phyloP scores from a whole-genome alignment of 2,797 vertebrate genomes.

The Hippocampus kuda region DNA sequence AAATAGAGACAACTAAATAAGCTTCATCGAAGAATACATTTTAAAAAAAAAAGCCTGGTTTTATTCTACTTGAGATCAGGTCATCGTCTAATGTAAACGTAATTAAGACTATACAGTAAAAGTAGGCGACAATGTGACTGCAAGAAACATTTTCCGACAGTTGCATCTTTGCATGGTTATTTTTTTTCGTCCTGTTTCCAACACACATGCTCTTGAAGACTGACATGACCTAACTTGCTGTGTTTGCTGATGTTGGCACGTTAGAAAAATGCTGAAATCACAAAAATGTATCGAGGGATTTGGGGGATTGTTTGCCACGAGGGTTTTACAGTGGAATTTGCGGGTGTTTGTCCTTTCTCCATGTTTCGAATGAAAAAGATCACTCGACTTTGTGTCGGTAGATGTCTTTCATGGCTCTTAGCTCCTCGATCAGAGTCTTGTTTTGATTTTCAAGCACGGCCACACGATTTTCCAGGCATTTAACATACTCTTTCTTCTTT shows the following conservation, averaged over 20 bases:
- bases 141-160: background rate
- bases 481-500: conserved; percentile 5
- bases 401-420: conserved; percentile 2
- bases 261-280: background rate
- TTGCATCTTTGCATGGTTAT: background rate
- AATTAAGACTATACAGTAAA: background rate
- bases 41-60: background rate
- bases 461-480: conserved; percentile 1
- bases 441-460: conserved; percentile 4
- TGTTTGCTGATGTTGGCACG: background rate
- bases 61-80: background rate
- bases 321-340: background rate
- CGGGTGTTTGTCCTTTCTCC: background rate
- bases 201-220: background rate
- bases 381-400: conserved; percentile 1
- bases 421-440: conserved; percentile 6
- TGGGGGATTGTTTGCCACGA: background rate
- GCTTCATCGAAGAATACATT: background rate
- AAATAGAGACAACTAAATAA: background rate
- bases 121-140: background rate
- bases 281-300: background rate
- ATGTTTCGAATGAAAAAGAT: background rate
- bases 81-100: background rate
- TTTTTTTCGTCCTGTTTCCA: background rate
- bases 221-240: background rate